Conservation (phyloP, 2,888 invertebrate species). For the Xestia ashworthii region DNA sequence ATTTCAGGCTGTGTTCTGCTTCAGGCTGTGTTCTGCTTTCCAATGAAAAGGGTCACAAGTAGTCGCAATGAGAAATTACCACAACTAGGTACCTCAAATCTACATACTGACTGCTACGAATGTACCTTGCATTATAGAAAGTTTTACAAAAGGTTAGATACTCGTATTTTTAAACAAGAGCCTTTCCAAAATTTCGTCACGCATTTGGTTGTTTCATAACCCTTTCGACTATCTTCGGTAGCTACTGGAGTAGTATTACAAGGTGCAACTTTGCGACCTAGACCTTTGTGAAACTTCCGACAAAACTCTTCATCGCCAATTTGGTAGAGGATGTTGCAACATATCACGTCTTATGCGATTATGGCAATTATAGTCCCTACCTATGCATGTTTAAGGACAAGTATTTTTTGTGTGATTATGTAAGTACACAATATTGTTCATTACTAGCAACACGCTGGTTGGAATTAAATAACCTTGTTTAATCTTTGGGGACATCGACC, state of each 20-base stretch:
- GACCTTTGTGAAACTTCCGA: conserved; percentile 60
- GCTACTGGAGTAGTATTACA: conserved; percentile 29
- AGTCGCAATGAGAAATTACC: background rate
- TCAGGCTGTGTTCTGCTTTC: background rate
- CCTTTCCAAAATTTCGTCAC: background rate
- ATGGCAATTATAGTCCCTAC: conserved; percentile 35
- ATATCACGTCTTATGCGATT: conserved; percentile 45
- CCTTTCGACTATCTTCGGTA: conserved; percentile 6
- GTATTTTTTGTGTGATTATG: conserved; percentile 13
- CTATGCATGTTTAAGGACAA: conserved; percentile 7
- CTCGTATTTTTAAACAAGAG: background rate
- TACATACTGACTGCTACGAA: background rate
- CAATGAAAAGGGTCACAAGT: background rate
- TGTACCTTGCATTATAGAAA: background rate
- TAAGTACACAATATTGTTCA: conserved; percentile 9
- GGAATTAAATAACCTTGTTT: conserved; percentile 38
- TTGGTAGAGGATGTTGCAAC: conserved; percentile 49
- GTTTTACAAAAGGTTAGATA: background rate
- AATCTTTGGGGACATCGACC: background rate
- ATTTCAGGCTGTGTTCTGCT: background rate
- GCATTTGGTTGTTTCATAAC: background rate
- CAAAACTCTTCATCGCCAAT: conserved; percentile 31
- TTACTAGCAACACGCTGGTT: conserved; percentile 1
- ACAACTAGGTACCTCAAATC: background rate
- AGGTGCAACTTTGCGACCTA: conserved; percentile 45